These are phyloP conservation scores for Bombus waltoni DNA, from an alignment of 1,140 invertebrate genomes.

Conservation along the genomic window DNA sequence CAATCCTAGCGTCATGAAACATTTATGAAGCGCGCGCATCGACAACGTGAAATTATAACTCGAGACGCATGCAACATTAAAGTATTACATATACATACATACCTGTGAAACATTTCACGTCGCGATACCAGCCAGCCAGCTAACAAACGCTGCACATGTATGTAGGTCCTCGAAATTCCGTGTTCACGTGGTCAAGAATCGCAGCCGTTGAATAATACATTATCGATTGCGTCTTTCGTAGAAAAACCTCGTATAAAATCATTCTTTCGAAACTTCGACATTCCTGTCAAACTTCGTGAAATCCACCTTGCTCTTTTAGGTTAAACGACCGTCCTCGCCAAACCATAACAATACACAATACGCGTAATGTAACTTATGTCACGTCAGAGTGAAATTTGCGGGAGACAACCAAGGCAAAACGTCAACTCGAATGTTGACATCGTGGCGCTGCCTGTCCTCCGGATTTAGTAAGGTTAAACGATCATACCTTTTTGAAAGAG, in stretches of 20 bases:
- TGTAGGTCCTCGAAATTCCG: conserved; percentile 31
- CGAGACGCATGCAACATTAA: conserved; percentile 19
- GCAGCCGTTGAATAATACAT: conserved; percentile 48
- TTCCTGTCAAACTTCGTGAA: too few relatives aligned
- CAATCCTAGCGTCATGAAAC: conserved; percentile 35
- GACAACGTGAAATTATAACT: conserved; percentile 35
- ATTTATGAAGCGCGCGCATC: conserved; percentile 39
- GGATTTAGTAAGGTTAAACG: not conserved
- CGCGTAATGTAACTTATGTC: not conserved
- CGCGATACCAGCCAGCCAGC: not conserved
- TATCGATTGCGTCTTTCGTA: not conserved
- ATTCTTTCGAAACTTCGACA: not conserved
- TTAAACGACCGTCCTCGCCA: not conserved
- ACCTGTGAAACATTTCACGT: not conserved
- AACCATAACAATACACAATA: not conserved
- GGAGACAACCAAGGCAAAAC: not conserved
- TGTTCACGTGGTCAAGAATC: conserved; percentile 12
- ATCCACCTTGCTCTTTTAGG: not conserved
- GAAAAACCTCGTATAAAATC: not conserved
- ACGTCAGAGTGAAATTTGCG: not conserved
- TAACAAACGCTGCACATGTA: conserved; percentile 6
- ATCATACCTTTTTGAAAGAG: not conserved
- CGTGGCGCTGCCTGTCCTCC: not conserved
- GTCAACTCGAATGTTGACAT: not conserved
- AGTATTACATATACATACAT: conserved; percentile 14